phyloP scores from a whole-genome alignment of 2,113 vertebrate genomes.

The Dicrurus megarhynchus region DNA sequence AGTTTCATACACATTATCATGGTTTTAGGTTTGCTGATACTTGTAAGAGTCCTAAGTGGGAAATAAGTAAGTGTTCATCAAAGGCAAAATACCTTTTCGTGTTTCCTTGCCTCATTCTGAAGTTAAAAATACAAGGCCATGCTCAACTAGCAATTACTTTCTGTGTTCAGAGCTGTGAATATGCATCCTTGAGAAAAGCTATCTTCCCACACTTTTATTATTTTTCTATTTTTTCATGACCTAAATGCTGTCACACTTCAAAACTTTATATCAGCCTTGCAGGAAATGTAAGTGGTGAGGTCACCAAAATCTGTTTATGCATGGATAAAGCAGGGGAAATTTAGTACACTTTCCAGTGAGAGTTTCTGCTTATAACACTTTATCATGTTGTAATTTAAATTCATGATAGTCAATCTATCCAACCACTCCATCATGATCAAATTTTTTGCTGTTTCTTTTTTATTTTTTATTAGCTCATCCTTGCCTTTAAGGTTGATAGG shows the following conservation, averaged over 20 bases:
- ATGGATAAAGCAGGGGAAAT: background rate
- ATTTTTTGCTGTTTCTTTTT: background rate
- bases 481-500: background rate
- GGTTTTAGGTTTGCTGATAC: background rate
- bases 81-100: background rate
- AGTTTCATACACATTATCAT: background rate
- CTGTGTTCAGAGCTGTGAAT: background rate
- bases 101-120: background rate
- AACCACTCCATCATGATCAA: background rate
- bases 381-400: constrained; percentile 29
- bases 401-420: constrained; percentile 16
- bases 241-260: constrained; percentile 37
- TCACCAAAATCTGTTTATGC: constrained; percentile 10
- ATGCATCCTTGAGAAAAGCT: background rate
- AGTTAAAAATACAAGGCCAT: background rate
- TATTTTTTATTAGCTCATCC: background rate
- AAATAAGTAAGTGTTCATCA: background rate
- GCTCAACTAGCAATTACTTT: background rate
- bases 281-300: constrained; percentile 37
- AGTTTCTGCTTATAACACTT: background rate
- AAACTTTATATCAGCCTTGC: constrained; percentile 17
- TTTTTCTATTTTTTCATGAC: constrained; percentile 4
- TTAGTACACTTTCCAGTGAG: constrained; percentile 4
- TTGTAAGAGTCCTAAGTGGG: background rate
- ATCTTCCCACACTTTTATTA: constrained; percentile 22